These are phyloP conservation scores for Diglossa cyanea DNA, from an alignment of 2,797 vertebrate genomes.

Conservation along the genomic window DNA sequence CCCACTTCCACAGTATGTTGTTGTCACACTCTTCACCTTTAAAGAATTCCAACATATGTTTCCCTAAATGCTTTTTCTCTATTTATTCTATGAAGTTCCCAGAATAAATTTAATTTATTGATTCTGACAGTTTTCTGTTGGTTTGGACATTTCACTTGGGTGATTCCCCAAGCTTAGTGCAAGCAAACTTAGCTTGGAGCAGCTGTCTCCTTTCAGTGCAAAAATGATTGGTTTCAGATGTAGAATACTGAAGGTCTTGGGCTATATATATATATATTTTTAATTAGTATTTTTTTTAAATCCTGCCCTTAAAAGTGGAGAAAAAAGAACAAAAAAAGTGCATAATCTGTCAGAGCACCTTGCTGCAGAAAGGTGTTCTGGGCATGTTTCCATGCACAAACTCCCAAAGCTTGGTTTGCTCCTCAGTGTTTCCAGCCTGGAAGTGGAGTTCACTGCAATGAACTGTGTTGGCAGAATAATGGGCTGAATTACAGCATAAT, in stretches of 20 bases:
- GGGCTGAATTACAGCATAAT: not conserved
- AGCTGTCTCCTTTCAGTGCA: not conserved
- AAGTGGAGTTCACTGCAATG: not conserved
- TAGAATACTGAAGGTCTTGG: not conserved
- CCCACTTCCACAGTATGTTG: constrained; percentile 59
- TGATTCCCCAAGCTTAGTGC: constrained; percentile 16
- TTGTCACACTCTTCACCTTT: constrained; percentile 60
- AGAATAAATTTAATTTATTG: constrained; percentile 47
- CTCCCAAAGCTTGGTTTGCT: not conserved
- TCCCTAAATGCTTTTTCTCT: not conserved
- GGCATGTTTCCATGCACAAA: not conserved
- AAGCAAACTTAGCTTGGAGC: not conserved
- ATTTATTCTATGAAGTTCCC: not conserved
- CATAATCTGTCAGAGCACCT: not conserved
- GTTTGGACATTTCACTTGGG: constrained; percentile 28
- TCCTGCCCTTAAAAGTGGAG: not conserved
- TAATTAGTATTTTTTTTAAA: not conserved
- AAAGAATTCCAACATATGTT: constrained; percentile 52
- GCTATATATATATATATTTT: not conserved
- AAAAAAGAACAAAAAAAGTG: not conserved
- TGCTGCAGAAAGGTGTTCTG: not conserved
- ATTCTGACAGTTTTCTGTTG: constrained; percentile 38
- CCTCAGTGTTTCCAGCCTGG: not conserved
- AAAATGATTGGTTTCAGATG: not conserved
- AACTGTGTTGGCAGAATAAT: not conserved